Base-by-base conservation (phyloP, 2,888 invertebrate species). In the Ctena decussata region DNA sequence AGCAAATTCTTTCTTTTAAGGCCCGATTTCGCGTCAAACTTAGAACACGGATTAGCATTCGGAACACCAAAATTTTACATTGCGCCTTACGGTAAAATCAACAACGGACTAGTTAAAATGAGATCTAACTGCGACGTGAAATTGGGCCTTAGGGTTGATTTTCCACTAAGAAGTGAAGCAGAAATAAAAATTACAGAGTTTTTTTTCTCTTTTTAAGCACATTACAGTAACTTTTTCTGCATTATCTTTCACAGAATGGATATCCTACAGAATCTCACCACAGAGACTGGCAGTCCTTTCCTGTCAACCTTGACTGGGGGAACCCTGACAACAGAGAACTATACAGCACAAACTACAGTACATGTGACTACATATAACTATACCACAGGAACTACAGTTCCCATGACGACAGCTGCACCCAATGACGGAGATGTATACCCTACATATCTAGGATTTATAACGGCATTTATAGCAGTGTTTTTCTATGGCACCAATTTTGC, bases 401-500 rank as follows among this genome's bases (percentile, higher is more conserved):
- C 46, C 46, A 15, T 46, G 46, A 21, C 12, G 21, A 21, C 46
- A n/a, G n/a, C n/a, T n/a, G n/a, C 46, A 46, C 3, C 46, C 6
- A 46, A n/a, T n/a, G 21, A 21, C 21, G 46, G 11, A 21, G 46
- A 46, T 46, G 21, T 46, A 21, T 46, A 46, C 21, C 46, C 46
- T 46, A n/a, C 12, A 46, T 46, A 46, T 46, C 90, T 94, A 70
- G 96, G 96, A n/a, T 95, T 94, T 85, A 91, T 95, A 12, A 93
- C 95, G 24, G 96, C 96, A 44, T 92, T 91, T 3, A 89, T 96
- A 18, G 95, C 96, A 27, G 95, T 96, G 12, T 37, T 96, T 2
- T 95, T 96, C 87, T 96, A 96, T 92, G 96, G 96, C 32, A 96
- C 95, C 76, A 96, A 96, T 93, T 96, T 96, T 90, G 95, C 96